Percentiles rank a stretch among this genome's conserved stretches.
phyloP scores from a whole-genome alignment of 92 coral and sea anemone species.

The Hydrozoanthus gracilis region DNA sequence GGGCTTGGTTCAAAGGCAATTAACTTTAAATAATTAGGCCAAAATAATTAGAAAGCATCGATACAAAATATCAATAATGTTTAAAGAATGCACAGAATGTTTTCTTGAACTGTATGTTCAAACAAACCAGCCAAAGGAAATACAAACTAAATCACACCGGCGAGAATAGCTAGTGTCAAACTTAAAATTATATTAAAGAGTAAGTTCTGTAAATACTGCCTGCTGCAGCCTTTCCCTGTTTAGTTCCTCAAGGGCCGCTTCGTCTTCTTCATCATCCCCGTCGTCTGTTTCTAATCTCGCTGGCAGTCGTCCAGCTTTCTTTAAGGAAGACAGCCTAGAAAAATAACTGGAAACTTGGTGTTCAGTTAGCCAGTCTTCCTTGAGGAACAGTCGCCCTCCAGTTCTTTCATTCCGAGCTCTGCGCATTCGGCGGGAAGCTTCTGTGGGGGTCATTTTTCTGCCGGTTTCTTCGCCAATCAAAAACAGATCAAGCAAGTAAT shows the following conservation, averaged over 20 bases:
- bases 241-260: not conserved
- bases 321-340: conserved; percentile 50
- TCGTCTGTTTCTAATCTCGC: not conserved
- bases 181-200: not conserved
- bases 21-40: no score
- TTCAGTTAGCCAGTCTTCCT: conserved; percentile 52
- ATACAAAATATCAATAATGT: no score
- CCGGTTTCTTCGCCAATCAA: conserved; percentile 64
- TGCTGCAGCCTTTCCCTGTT: not conserved
- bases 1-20: not conserved
- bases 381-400: conserved; percentile 36
- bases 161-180: not conserved
- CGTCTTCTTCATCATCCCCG: not conserved
- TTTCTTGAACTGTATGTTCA: not conserved
- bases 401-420: conserved; percentile 27
- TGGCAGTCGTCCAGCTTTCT: conserved; percentile 42
- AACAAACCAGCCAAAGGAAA: no score
- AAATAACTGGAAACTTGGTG: conserved; percentile 59
- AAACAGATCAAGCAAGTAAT: conserved; percentile 52
- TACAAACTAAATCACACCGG: not conserved
- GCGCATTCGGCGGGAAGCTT: conserved; percentile 50
- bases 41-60: no score
- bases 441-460: conserved; percentile 50
- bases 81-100: not conserved
- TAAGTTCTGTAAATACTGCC: not conserved